These are phyloP conservation scores for Ceryle rudis DNA, from an alignment of 2,797 vertebrate species.

Conservation along the genomic window DNA sequence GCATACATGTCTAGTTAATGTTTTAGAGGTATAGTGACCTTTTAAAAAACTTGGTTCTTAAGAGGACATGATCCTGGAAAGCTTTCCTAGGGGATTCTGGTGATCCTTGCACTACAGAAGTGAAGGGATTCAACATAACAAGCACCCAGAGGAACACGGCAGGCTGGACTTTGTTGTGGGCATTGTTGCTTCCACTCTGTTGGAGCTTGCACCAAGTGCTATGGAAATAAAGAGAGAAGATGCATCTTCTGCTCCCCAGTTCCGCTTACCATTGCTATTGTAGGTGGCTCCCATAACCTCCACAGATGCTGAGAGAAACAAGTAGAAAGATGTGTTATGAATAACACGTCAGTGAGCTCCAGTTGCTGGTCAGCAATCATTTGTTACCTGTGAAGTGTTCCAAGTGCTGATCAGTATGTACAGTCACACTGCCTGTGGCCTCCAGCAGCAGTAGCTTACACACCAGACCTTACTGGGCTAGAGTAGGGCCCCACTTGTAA, in stretches of 20 bases:
- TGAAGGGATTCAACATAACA: not conserved
- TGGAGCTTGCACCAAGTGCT: not conserved
- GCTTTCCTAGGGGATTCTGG: not conserved
- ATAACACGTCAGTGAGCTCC: not conserved
- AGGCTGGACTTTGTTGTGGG: not conserved
- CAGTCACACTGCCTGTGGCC: not conserved
- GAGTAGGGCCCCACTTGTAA: not conserved
- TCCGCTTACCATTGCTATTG: not conserved
- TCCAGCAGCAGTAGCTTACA: not conserved
- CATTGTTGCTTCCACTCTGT: not conserved
- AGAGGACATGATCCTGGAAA: not conserved
- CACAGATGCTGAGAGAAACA: not conserved
- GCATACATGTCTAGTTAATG: not conserved
- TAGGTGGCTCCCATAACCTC: not conserved
- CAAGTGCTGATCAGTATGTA: not conserved
- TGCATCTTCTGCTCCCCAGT: not conserved
- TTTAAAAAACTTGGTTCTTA: not conserved
- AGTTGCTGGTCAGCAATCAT: not conserved
- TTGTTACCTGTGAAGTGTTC: not conserved
- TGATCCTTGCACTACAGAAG: not conserved
- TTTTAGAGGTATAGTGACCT: not conserved
- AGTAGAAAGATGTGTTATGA: not conserved
- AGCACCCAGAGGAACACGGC: not conserved
- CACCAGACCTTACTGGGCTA: not conserved
- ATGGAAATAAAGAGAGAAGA: not conserved